phyloP scores from a whole-genome alignment of 2,888 invertebrate species.

The Amitus sp. region DNA sequence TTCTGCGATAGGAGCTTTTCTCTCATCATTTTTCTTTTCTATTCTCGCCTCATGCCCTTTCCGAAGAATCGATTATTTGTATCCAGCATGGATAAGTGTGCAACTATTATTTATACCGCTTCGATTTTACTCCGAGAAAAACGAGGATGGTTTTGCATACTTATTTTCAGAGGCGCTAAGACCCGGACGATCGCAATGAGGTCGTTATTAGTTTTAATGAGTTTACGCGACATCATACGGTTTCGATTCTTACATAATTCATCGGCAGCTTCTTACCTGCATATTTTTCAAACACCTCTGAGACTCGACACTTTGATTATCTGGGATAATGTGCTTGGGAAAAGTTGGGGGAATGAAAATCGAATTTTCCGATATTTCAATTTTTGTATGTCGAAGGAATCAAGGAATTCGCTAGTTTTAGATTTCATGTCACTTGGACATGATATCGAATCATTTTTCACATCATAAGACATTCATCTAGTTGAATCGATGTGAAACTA shows the following conservation, averaged over 20 bases:
- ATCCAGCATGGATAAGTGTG: background rate
- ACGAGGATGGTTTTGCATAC: slow-evolving; percentile 1
- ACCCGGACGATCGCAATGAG: slow-evolving; percentile 10
- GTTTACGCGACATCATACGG: slow-evolving; percentile 32
- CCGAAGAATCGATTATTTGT: background rate
- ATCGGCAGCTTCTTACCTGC: slow-evolving; percentile 56
- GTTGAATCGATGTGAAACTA: too few relatives aligned
- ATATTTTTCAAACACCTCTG: slow-evolving; percentile 50
- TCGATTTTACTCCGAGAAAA: background rate
- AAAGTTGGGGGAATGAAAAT: too few relatives aligned
- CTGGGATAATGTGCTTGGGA: too few relatives aligned
- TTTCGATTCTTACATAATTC: slow-evolving; percentile 54
- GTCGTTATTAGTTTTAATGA: slow-evolving; percentile 13
- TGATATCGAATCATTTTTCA: too few relatives aligned
- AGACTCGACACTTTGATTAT: too few relatives aligned
- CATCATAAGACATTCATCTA: too few relatives aligned
- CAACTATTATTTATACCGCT: background rate
- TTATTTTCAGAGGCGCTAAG: background rate
- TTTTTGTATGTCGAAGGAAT: too few relatives aligned
- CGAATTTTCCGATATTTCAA: too few relatives aligned
- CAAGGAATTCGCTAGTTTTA: too few relatives aligned
- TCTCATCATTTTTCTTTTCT: slow-evolving; percentile 12
- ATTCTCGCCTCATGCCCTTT: background rate
- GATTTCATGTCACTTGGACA: too few relatives aligned
- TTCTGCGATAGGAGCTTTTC: slow-evolving; percentile 41